Base-by-base conservation (phyloP, 2,888 invertebrate genomes). In the Hyles lineata region DNA sequence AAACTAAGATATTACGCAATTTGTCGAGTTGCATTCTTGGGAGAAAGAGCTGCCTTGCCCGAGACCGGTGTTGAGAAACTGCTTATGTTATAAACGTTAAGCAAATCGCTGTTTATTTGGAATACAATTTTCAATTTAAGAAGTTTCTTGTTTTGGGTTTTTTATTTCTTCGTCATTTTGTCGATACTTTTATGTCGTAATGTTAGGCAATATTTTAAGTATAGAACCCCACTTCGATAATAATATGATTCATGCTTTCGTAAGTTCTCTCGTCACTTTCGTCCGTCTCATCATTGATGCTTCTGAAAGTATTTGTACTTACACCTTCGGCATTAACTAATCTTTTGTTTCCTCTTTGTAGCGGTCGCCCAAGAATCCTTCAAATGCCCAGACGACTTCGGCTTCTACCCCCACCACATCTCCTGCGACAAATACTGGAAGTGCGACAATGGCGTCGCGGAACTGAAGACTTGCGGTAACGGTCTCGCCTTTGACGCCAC, bases 381-480 rank as follows among this genome's bases (percentile, higher is more conserved):
- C 96, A 98, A 98, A 95, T 98, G 98, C 87, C 98, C 98, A 52
- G 98, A 98, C 87, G 98, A 98, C 90, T 98, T 98, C 89, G 98
- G 98, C 52, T 98, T 98, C 95, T 98, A 98, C 94, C 98, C 98
- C 74, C 98, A 98, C 92, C 97, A 97, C 88, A 89, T 95, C 76
- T 98, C 98, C 70, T 98, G 98, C 91, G 98, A 98, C 95, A 98
- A 98, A 92, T 98, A 98, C 94, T 98, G 98, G 98, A 98, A 98
- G 92, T 98, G 98, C 88, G 98, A 98, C 92, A 98, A 98, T 85
- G 97, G 97, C 80, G 97, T 93, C 15, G 97, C 98, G 74, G 98
- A 98, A 85, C 95, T 98, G 81, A 98, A 98, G 93, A 98, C 98
- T 67, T 98, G 98, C 95, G 98, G 98, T 74, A 98, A 98, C 89